phyloP scores from a whole-genome alignment of 1,140 invertebrate species.

The Phenacoccus solenopsis region DNA sequence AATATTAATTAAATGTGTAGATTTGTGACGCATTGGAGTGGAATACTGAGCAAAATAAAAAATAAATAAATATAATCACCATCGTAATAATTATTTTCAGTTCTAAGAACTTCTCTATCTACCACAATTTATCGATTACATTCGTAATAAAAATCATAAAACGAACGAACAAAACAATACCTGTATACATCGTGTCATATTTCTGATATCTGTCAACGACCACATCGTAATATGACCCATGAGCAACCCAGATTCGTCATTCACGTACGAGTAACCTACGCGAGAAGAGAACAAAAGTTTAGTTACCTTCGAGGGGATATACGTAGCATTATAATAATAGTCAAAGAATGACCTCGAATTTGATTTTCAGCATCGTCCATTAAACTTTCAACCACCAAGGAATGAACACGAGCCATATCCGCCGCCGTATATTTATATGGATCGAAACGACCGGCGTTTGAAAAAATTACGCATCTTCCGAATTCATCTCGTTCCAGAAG shows the following conservation, averaged over 20 bases:
- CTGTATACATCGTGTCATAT: slow-evolving; percentile 64
- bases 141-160: not conserved
- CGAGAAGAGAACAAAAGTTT: not conserved
- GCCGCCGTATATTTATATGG: slow-evolving; percentile 56
- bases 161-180: slow-evolving; percentile 32
- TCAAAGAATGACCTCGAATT: slow-evolving; percentile 26
- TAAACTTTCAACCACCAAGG: slow-evolving; percentile 57
- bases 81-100: too few species aligned
- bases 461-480: slow-evolving; percentile 60
- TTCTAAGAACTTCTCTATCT: too few species aligned
- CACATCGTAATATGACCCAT: slow-evolving; percentile 70
- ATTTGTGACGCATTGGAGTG: slow-evolving; percentile 74
- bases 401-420: slow-evolving; percentile 62
- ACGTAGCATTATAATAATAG: not conserved
- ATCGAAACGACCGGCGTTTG: slow-evolving; percentile 56
- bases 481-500: slow-evolving; percentile 54
- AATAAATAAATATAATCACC: too few species aligned
- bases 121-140: not conserved
- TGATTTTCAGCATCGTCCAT: slow-evolving; percentile 71
- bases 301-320: not conserved
- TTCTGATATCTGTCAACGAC: slow-evolving; percentile 62
- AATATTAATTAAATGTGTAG: slow-evolving; percentile 71
- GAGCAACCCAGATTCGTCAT: slow-evolving; percentile 67
- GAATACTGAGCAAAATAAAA: slow-evolving; percentile 49
- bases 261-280: slow-evolving; percentile 62